phyloP scores from a whole-genome alignment of 1,140 invertebrate species.

The Bombus sylvicola region DNA sequence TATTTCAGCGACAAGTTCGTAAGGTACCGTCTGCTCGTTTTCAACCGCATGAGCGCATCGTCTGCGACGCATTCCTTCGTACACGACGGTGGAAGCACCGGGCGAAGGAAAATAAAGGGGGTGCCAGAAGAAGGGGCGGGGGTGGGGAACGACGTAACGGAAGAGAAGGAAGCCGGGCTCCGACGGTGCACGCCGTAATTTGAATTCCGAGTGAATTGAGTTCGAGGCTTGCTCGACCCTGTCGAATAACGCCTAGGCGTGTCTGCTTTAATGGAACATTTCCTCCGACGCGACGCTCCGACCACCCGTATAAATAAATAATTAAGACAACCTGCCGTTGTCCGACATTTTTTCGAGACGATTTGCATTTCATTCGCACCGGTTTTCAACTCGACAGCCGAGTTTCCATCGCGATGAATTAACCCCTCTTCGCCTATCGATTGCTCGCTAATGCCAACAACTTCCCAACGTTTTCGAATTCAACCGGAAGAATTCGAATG shows the following conservation, averaged over 20 bases:
- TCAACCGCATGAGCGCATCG: slow-evolving; percentile 44
- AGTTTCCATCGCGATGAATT: slow-evolving; percentile 17
- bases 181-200: slow-evolving; percentile 66
- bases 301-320: slow-evolving; percentile 50
- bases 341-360: slow-evolving; percentile 16
- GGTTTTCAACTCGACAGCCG: neutral
- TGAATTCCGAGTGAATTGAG: slow-evolving; percentile 76
- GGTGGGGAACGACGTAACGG: slow-evolving; percentile 37
- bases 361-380: slow-evolving; percentile 23
- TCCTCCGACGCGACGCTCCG: neutral
- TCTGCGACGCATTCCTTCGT: slow-evolving; percentile 52
- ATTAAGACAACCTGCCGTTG: slow-evolving; percentile 38
- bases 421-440: neutral
- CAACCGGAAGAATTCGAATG: slow-evolving; percentile 7
- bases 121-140: neutral
- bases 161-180: slow-evolving; percentile 43
- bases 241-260: slow-evolving; percentile 64
- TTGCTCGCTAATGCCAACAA: neutral
- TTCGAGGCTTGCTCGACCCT: slow-evolving; percentile 65
- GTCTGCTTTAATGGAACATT: slow-evolving; percentile 54
- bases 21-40: slow-evolving; percentile 11
- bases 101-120: slow-evolving; percentile 43
- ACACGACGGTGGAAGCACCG: slow-evolving; percentile 42
- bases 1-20: neutral
- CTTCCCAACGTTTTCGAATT: slow-evolving; percentile 8